Conservation (phyloP, 30 jellyfish, hydroid and myxozoan genomes). For the Aurelia coerulea region DNA sequence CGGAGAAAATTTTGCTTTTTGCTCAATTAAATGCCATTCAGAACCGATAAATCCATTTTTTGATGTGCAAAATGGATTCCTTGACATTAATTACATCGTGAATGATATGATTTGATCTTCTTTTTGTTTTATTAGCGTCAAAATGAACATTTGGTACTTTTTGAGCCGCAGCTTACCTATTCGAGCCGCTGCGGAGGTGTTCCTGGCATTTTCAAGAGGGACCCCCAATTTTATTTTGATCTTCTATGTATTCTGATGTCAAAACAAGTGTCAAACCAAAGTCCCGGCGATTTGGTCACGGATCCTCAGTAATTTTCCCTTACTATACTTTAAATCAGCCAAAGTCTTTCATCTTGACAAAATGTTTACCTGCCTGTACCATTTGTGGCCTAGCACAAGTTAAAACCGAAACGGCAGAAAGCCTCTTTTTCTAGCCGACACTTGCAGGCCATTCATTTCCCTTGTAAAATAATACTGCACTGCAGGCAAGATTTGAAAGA, state of each 20-base stretch:
- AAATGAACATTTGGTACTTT: constrained; percentile 11
- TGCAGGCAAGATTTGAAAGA: too few species aligned
- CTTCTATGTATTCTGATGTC: constrained; percentile 40
- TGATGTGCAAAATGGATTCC: constrained; percentile 26
- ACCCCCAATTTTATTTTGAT: constrained; percentile 50
- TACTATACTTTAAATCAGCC: constrained; percentile 1
- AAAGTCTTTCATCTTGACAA: too few species aligned
- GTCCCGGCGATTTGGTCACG: constrained; percentile 57
- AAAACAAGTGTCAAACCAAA: constrained; percentile 52
- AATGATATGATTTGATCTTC: background rate
- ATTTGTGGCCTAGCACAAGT: too few species aligned
- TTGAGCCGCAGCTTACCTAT: constrained; percentile 20
- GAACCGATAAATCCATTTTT: background rate
- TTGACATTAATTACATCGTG: constrained; percentile 17
- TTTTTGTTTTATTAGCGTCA: constrained; percentile 18
- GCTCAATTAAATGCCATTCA: too few species aligned
- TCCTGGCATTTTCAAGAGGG: constrained; percentile 65
- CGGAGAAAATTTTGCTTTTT: too few species aligned
- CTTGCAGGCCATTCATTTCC: too few species aligned
- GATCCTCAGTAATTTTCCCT: constrained; percentile 48
- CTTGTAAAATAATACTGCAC: too few species aligned
- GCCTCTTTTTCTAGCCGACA: too few species aligned
- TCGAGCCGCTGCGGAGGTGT: constrained; percentile 58
- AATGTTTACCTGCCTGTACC: too few species aligned
- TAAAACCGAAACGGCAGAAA: too few species aligned